Conservation (phyloP, 2,113 vertebrate genomes). For the Rutilus rutilus region DNA sequence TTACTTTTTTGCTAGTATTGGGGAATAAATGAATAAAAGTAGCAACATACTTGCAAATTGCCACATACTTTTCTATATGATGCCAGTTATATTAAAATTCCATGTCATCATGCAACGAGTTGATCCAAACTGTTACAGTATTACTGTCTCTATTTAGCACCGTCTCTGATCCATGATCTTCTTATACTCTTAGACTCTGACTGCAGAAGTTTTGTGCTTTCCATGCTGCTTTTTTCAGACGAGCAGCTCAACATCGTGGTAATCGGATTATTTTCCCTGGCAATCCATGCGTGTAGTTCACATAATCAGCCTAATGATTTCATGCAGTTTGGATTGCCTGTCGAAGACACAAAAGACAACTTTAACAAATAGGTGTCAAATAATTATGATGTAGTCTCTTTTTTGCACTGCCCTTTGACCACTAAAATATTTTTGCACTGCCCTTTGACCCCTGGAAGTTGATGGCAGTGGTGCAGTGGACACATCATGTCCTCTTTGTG, state of each 20-base stretch:
- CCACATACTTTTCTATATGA: neutral
- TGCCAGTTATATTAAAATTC: neutral
- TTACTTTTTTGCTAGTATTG: neutral
- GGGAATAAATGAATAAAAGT: neutral
- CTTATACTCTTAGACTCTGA: slow-evolving; percentile 2
- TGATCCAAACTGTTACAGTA: neutral
- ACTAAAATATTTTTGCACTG: neutral
- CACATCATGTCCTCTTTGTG: neutral
- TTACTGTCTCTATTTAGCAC: neutral
- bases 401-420: neutral
- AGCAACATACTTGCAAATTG: neutral
- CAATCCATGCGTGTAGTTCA: slow-evolving; percentile 30
- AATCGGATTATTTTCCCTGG: slow-evolving; percentile 39
- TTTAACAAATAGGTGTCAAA: slow-evolving; percentile 51
- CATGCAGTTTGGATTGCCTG: neutral
- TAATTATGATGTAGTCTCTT: neutral
- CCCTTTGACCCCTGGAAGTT: neutral
- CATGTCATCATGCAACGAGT: neutral
- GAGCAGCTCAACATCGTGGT: slow-evolving; percentile 18
- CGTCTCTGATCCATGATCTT: neutral
- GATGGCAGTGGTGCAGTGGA: neutral
- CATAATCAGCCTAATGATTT: slow-evolving; percentile 28
- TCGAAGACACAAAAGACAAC: slow-evolving; percentile 9
- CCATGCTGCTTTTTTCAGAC: neutral
- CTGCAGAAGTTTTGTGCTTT: neutral